Evolutionary conservation across 2,113 vertebrate genomes (phyloP), one percentile per base, ranked within the genome.

Genomic region (Chitala chitala): DNA sequence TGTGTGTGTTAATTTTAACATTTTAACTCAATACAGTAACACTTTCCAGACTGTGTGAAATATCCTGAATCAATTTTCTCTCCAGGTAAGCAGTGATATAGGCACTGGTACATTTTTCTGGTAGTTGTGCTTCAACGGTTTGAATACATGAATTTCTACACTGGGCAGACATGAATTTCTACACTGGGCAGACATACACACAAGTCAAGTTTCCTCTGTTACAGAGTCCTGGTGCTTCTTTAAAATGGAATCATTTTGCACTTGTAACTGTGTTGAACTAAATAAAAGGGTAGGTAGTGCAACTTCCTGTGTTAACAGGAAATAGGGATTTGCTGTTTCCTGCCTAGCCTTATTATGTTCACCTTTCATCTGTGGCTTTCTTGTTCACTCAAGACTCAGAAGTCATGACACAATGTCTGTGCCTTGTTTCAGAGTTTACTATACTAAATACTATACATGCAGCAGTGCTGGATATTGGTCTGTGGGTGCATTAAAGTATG

Each of bases 321-420:
- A 89, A 86, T 82, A 87, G 86, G 87, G 84, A 87, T 84, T 77
- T 85, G 84, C 80, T 82, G 75, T 87, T 88, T 89, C 84, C 84
- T 89, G 85, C 88, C 80, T 73, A 81, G 86, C 83, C 82, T 82
- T 66, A 17, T 38, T 46, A 46, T 46, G 44, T 5, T 46, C 44
- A 46, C 44, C 12, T 46, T 46, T 46, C 4, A 46, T 46, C 44
- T 46, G 44, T 46, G 12, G 44, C 12, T 12, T 12, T 46, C 33
- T 36, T 63, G n/a, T n/a, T n/a, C n/a, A n/a, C n/a, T n/a, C n/a
- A n/a, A n/a, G n/a, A n/a, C n/a, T n/a, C n/a, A n/a, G n/a, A n/a
- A n/a, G n/a, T n/a, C n/a, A n/a, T n/a, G n/a, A n/a, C n/a, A n/a
- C n/a, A n/a, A n/a, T n/a, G n/a, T n/a, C n/a, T n/a, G n/a, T n/a